These are phyloP conservation scores for Typhlichthys eigenmanni DNA, from an alignment of 2,797 vertebrate genomes.

Conservation along the genomic window DNA sequence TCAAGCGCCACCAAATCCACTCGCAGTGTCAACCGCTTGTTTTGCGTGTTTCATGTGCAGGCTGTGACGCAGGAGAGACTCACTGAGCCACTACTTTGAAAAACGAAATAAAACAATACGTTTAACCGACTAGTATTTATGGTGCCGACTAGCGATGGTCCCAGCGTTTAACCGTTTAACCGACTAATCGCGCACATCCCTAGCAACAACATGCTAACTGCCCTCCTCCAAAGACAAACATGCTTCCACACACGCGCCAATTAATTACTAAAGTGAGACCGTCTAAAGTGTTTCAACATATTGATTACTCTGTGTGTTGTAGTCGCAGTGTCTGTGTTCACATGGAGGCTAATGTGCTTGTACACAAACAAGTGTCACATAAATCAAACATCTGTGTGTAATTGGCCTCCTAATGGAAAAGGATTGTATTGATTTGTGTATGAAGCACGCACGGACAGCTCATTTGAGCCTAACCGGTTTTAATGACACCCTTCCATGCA, in stretches of 20 bases:
- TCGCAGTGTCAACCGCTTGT: too few relatives aligned
- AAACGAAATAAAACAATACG: too few relatives aligned
- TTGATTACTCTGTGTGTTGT: conserved; percentile 31
- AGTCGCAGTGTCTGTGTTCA: conserved; percentile 8
- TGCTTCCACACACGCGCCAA: not conserved
- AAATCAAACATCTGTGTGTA: conserved; percentile 57
- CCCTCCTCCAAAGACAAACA: not conserved
- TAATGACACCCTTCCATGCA: conserved; percentile 38
- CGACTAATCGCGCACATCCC: too few relatives aligned
- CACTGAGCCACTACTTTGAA: too few relatives aligned
- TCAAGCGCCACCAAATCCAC: too few relatives aligned
- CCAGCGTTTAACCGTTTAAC: too few relatives aligned
- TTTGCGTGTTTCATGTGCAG: too few relatives aligned
- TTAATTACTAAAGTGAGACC: conserved; percentile 22
- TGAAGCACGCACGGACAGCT: conserved; percentile 49
- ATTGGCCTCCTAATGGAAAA: conserved; percentile 55
- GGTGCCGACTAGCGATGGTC: too few relatives aligned
- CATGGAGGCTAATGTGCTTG: conserved; percentile 12
- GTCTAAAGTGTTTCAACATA: conserved; percentile 24
- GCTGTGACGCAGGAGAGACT: too few relatives aligned
- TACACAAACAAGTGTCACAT: conserved; percentile 43
- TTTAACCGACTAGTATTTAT: too few relatives aligned
- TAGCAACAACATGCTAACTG: not conserved
- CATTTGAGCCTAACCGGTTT: conserved; percentile 39
- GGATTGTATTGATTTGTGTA: conserved; percentile 54